Percentiles rank a stretch among this genome's conserved stretches.
These are phyloP conservation scores for Cosmia trapezina DNA, from an alignment of 2,888 invertebrate species.

Conservation along the genomic window DNA sequence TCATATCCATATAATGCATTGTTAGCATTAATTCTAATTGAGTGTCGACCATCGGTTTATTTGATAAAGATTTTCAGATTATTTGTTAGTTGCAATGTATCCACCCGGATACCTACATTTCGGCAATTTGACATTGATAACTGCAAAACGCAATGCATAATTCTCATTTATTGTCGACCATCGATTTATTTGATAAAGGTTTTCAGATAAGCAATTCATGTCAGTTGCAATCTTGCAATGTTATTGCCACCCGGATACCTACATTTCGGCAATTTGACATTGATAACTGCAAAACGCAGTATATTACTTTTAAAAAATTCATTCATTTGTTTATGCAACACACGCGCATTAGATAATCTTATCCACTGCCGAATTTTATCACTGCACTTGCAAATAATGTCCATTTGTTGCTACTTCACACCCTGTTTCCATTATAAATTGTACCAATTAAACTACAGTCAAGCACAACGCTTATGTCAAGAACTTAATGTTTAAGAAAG, in stretches of 20 bases:
- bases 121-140: constrained; percentile 1
- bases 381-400: not conserved
- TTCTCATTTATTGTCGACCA: too few relatives aligned
- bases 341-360: not conserved
- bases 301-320: not conserved
- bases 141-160: constrained; percentile 1
- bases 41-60: constrained; percentile 12
- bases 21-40: constrained; percentile 35
- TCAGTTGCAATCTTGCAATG: too few relatives aligned
- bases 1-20: constrained; percentile 44
- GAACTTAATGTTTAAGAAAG: not conserved
- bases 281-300: constrained; percentile 1
- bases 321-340: not conserved
- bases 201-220: too few relatives aligned
- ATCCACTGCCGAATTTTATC: constrained; percentile 9
- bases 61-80: constrained; percentile 32
- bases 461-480: not conserved
- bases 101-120: constrained; percentile 19
- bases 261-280: not conserved
- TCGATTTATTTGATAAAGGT: too few relatives aligned
- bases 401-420: not conserved
- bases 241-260: constrained; percentile 28
- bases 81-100: constrained; percentile 20
- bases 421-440: not conserved
- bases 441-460: not conserved